phyloP scores from a whole-genome alignment of 2,113 vertebrate species.

The Etheostoma cragini region DNA sequence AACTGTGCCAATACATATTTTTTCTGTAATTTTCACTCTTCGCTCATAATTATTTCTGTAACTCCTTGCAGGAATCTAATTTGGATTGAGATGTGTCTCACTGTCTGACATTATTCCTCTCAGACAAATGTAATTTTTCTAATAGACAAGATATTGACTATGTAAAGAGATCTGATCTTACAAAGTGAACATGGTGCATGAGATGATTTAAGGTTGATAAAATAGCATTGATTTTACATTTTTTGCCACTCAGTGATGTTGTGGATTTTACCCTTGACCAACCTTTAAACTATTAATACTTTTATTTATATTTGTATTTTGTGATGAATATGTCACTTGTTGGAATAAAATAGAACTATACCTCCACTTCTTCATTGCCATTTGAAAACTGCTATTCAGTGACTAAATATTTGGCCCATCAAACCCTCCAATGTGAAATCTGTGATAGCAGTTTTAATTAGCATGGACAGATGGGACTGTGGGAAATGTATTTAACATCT shows the following conservation, averaged over 20 bases:
- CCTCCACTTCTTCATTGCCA: background rate
- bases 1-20: slow-evolving; percentile 74
- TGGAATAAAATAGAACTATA: background rate
- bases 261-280: background rate
- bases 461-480: background rate
- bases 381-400: background rate
- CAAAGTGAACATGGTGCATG: background rate
- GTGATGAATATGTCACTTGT: background rate
- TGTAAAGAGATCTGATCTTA: background rate
- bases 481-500: background rate
- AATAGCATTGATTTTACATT: background rate
- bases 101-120: slow-evolving; percentile 45
- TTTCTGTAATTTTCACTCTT: slow-evolving; percentile 60
- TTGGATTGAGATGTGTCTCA: slow-evolving; percentile 49
- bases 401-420: background rate
- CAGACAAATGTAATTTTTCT: slow-evolving; percentile 23
- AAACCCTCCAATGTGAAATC: background rate
- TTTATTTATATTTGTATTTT: background rate
- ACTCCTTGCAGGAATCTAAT: slow-evolving; percentile 48
- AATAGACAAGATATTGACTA: background rate
- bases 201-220: background rate
- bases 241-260: background rate
- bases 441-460: background rate
- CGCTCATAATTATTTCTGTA: slow-evolving; percentile 32
- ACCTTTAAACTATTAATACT: background rate